Evolutionary conservation across 2,113 vertebrate genomes (phyloP).

Genomic region (Falcunculus frontatus): DNA sequence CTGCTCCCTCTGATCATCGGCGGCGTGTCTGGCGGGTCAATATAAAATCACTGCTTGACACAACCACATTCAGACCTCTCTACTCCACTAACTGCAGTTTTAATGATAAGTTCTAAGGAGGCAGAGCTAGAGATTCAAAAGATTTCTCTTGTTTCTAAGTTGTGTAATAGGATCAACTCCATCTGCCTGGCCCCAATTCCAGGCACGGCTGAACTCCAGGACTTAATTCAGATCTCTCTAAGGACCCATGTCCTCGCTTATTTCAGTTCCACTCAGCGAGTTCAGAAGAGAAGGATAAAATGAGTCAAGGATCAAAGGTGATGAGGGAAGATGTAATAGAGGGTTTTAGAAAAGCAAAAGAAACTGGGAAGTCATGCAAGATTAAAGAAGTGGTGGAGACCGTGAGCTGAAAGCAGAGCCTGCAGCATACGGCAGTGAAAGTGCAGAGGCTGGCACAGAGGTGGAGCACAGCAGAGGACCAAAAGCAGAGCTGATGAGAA

Average conservation of each 20-base stretch:
- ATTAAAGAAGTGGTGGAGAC: not conserved
- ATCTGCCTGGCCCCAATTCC: conserved; percentile 21
- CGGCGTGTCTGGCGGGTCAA: not conserved
- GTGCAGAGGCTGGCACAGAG: not conserved
- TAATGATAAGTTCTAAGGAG: not conserved
- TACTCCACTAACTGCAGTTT: not conserved
- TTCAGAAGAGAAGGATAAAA: not conserved
- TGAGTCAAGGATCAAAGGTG: conserved; percentile 44
- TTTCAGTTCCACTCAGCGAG: conserved; percentile 11
- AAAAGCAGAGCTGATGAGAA: not conserved
- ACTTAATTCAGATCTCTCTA: conserved; percentile 11
- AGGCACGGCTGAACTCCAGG: not conserved
- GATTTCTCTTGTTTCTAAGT: not conserved
- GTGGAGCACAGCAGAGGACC: not conserved
- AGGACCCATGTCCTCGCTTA: not conserved
- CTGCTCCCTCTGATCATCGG: not conserved
- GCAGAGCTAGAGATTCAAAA: not conserved
- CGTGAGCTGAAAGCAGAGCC: not conserved
- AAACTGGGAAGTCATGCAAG: not conserved
- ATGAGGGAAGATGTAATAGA: not conserved
- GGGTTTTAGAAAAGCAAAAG: not conserved
- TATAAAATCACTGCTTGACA: not conserved
- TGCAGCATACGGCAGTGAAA: not conserved
- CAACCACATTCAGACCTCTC: not conserved
- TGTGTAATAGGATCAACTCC: conserved; percentile 12